These are phyloP conservation scores for Butorides virescens DNA, from an alignment of 2,113 vertebrate genomes.

Conservation along the genomic window DNA sequence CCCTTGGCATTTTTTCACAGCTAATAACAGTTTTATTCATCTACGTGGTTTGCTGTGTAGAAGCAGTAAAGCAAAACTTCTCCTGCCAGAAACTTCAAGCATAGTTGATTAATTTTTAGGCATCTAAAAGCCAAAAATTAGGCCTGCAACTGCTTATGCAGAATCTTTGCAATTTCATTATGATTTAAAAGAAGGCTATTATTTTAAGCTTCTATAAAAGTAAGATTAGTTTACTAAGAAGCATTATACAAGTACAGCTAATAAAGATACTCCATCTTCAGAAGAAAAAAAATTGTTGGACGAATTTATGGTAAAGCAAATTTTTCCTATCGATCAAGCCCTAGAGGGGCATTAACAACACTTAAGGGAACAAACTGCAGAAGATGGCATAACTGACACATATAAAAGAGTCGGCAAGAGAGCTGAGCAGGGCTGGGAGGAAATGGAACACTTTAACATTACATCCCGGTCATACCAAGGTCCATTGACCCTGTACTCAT, in stretches of 20 bases:
- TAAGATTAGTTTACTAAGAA: neutral
- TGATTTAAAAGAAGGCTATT: neutral
- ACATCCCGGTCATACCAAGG: slow-evolving; percentile 77
- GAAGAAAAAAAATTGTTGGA: slow-evolving; percentile 30
- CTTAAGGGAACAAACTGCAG: slow-evolving; percentile 54
- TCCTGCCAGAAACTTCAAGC: slow-evolving; percentile 10
- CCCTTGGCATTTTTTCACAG: neutral
- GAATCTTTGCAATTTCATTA: neutral
- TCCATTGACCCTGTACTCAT: slow-evolving; percentile 80
- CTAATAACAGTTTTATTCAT: neutral
- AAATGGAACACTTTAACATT: slow-evolving; percentile 70
- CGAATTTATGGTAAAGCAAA: slow-evolving; percentile 72
- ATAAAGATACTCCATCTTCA: slow-evolving; percentile 4
- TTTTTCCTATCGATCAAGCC: slow-evolving; percentile 69
- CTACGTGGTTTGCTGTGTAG: neutral
- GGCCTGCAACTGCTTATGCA: neutral
- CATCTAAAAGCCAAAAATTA: neutral
- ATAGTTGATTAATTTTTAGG: neutral
- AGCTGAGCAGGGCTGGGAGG: slow-evolving; percentile 44
- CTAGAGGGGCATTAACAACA: slow-evolving; percentile 66
- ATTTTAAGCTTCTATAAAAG: neutral
- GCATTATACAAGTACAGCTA: neutral
- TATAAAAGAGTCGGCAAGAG: slow-evolving; percentile 24
- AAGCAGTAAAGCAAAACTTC: neutral
- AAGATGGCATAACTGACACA: slow-evolving; percentile 28